Percentiles rank a stretch among this genome's conserved stretches.
These are phyloP conservation scores for cattle (Bos taurus) DNA, from an alignment of 2,113 vertebrate genomes.

Conservation along the genomic window ARS-UCD2.0 NC_037330.1:14172501-14173000, in stretches of 20 bases:
- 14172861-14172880: fast-evolving
- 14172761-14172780: neutral
- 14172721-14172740: neutral
- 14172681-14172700: neutral
- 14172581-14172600: conserved; percentile 33
- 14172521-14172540: neutral
- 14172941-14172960: neutral
- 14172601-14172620: conserved; percentile 1
- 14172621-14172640: conserved; percentile 64
- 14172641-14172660: conserved; percentile 51
- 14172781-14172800: too few species aligned
- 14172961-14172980: neutral
- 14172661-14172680: neutral
- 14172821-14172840: fast-evolving
- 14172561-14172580: conserved; percentile 44
- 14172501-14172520: neutral
- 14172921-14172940: neutral
- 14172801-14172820: too few species aligned
- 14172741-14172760: neutral
- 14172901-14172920: too few species aligned
- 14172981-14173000: fast-evolving
- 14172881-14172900: neutral
- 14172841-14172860: neutral
- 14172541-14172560: conserved; percentile 48
- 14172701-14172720: neutral